phyloP scores from a whole-genome alignment of 2,888 invertebrate species.

The Seira ritae region DNA sequence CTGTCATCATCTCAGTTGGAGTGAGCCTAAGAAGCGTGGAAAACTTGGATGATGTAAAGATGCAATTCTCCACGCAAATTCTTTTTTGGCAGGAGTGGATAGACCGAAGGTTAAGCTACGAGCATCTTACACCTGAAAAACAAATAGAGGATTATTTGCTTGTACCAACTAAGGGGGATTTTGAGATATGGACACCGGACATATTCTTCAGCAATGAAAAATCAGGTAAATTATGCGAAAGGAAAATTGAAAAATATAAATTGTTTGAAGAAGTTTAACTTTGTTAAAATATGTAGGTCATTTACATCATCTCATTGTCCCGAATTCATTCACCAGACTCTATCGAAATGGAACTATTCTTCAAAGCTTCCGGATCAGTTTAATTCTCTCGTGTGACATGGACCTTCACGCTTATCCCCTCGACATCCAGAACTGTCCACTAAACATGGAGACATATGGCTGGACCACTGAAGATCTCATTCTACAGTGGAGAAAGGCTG shows the following conservation, averaged over 20 bases:
- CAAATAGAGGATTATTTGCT: too few species aligned
- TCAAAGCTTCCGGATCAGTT: conserved; percentile 52
- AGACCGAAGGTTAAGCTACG: conserved; percentile 62
- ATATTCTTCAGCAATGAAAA: conserved; percentile 71
- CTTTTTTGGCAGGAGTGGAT: conserved; percentile 69
- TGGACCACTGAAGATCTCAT: conserved; percentile 7
- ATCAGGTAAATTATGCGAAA: conserved; percentile 39
- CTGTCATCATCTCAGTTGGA: conserved; percentile 45
- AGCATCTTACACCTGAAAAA: neutral
- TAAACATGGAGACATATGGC: conserved; percentile 34
- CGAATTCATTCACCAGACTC: conserved; percentile 48
- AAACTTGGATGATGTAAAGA: conserved; percentile 66
- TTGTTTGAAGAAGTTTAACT: too few species aligned
- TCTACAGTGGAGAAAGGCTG: neutral
- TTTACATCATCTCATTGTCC: conserved; percentile 50
- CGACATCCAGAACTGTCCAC: conserved; percentile 31
- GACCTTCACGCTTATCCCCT: conserved; percentile 30
- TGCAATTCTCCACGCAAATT: conserved; percentile 68
- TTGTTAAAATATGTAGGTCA: neutral
- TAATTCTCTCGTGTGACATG: conserved; percentile 53
- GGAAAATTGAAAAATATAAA: too few species aligned
- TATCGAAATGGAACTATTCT: conserved; percentile 42
- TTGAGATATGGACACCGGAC: conserved; percentile 66
- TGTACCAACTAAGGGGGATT: neutral
- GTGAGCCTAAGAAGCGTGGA: conserved; percentile 62